Evolutionary conservation across 2,888 invertebrate species (phyloP).

Genomic region (Suillia variegata): DNA sequence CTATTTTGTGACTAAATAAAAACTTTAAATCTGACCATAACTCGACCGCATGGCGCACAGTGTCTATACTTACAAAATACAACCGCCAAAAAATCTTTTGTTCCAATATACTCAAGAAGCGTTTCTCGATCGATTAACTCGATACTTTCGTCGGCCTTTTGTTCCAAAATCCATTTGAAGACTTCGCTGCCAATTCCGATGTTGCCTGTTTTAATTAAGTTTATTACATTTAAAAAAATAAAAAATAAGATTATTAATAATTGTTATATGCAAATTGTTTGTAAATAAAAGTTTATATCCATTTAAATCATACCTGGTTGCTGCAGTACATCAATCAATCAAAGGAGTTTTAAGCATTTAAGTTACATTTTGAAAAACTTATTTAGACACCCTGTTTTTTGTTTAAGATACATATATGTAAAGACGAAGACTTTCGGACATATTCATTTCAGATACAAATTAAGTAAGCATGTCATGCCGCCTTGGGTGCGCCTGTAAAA

Average conservation of each 20-base stretch:
- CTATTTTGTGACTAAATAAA: too few relatives aligned
- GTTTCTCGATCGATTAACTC: constrained; percentile 86
- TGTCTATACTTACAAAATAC: constrained; percentile 90
- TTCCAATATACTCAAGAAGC: constrained; percentile 82
- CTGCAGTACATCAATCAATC: constrained; percentile 57
- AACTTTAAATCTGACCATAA: too few relatives aligned
- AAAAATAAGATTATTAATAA: constrained; percentile 7
- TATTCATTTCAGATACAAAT: too few relatives aligned
- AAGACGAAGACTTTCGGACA: too few relatives aligned
- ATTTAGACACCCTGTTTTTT: too few relatives aligned
- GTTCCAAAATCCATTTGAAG: constrained; percentile 88
- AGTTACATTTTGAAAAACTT: too few relatives aligned
- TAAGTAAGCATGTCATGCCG: too few relatives aligned
- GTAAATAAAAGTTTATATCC: neutral
- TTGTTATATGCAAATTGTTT: neutral
- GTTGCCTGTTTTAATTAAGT: constrained; percentile 65
- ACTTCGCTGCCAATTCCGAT: constrained; percentile 80
- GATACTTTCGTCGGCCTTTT: constrained; percentile 90
- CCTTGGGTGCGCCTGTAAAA: too few relatives aligned
- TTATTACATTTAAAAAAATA: too few relatives aligned
- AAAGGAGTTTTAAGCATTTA: too few relatives aligned
- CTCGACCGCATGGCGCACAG: too few relatives aligned
- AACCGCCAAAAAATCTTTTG: constrained; percentile 89
- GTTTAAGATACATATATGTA: too few relatives aligned
- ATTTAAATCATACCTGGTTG: constrained; percentile 52